Base-by-base conservation (phyloP, 2,113 vertebrate genomes). In the Gasterosteus aculeatus region DNA sequence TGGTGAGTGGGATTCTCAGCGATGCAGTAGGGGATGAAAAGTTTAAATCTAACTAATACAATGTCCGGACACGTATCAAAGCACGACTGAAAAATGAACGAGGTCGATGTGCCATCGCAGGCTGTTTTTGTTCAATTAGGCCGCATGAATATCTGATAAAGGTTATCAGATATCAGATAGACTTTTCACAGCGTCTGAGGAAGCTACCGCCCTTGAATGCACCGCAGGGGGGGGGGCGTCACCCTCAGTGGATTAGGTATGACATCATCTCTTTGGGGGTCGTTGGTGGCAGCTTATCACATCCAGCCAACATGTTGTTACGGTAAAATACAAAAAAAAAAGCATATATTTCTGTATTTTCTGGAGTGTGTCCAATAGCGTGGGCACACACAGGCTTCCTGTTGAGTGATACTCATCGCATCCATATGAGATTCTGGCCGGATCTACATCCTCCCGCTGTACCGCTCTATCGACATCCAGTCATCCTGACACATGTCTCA, bases 401-500 rank as follows among this genome's bases (percentile, higher is more conserved):
- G 39, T 51, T 80, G 84, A 90, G 73, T 26, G 76, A 90, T 84
- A 73, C 82, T 84, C 78, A 88, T 85, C 74, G 63, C 62, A 47
- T 86, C 73, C 59, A 49, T 69, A 81, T 77, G 85, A 77, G 84
- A 78, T 77, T 49, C 54, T 15, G 64, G 64, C 57, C 56, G 70
- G 68, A 85, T 86, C 78, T 87, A 72, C 67, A 75, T 5, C 41
- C 41, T 12, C 41, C 11, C 65, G 66, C 67, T 29, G 77, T 51
- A 75, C 69, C 12, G 60, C 88, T 80, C 76, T 68, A 90, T 91
- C 81, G 87, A 89, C 81, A 7, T 89, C 88, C 87, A 87, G 89
- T 92, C 87, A 82, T 64, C 70, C 86, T 90, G 88, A 90, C 87
- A 79, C 84, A 92, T 89, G 88, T 69, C 86, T 83, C 82, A 83